Percentiles rank a stretch among this genome's conserved stretches.
phyloP scores from a whole-genome alignment of 2,797 vertebrate species.

The Channallabes apus region DNA sequence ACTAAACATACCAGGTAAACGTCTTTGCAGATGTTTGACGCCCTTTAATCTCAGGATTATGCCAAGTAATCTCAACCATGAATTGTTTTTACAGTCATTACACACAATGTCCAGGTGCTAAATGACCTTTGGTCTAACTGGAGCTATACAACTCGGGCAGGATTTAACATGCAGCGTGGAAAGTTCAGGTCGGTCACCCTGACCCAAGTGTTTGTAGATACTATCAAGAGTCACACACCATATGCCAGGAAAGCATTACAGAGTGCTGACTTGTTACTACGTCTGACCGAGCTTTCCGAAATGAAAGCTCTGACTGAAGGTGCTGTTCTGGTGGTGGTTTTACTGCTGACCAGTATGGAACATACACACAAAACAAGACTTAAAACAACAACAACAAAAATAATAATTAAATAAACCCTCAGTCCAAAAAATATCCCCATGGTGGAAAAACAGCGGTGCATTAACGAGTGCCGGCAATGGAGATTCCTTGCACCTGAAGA shows the following conservation, averaged over 20 bases:
- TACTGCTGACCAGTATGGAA: no score
- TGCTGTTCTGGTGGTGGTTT: no score
- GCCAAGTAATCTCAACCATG: background rate
- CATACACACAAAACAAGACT: no score
- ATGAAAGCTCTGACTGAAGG: background rate
- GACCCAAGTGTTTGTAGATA: background rate
- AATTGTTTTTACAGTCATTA: background rate
- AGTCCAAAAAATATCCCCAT: background rate
- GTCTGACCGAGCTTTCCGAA: background rate
- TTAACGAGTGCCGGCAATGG: background rate
- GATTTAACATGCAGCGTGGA: background rate
- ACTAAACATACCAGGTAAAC: background rate
- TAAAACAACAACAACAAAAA: no score
- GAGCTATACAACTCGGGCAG: background rate
- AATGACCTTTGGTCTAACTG: background rate
- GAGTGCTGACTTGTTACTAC: background rate
- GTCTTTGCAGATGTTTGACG: background rate
- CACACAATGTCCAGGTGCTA: background rate
- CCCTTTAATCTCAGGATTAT: background rate
- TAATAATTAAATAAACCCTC: background rate
- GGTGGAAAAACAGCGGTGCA: background rate
- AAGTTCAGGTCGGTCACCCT: background rate
- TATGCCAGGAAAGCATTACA: background rate
- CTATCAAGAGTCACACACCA: background rate
- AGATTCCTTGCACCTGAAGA: background rate